Conservation (phyloP, 2,113 vertebrate genomes). For the Daphoenositta chrysoptera region DNA sequence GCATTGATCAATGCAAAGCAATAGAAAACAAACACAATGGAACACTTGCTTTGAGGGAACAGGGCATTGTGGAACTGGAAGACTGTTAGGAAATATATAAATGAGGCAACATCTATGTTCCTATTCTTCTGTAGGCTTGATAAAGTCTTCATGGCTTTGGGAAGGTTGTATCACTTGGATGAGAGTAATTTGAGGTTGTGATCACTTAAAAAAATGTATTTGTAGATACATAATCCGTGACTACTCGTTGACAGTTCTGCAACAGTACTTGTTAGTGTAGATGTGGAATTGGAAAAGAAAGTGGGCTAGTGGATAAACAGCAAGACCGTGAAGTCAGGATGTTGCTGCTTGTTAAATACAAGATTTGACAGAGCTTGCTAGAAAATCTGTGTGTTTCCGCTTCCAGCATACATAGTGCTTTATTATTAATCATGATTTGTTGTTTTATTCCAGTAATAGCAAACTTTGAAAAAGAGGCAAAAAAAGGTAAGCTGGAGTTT, state of each 20-base stretch:
- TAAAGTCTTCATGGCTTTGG: neutral
- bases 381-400: conserved; percentile 2
- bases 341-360: neutral
- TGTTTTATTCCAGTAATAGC: neutral
- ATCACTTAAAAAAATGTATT: neutral
- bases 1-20: neutral
- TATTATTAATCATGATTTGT: neutral
- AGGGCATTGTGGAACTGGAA: neutral
- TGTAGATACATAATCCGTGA: neutral
- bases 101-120: neutral
- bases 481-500: neutral
- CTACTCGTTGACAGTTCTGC: neutral
- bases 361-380: neutral
- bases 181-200: neutral
- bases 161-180: neutral
- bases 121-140: neutral
- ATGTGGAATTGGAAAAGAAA: neutral
- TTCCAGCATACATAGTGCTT: neutral
- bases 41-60: neutral
- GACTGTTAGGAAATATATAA: neutral
- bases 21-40: neutral
- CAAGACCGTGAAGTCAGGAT: neutral
- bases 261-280: neutral
- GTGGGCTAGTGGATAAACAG: neutral
- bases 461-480: neutral